Evolutionary conservation across 37 sponge, comb jelly and placozoan genomes (phyloP).

Genomic region (Beroe forskalii): DNA sequence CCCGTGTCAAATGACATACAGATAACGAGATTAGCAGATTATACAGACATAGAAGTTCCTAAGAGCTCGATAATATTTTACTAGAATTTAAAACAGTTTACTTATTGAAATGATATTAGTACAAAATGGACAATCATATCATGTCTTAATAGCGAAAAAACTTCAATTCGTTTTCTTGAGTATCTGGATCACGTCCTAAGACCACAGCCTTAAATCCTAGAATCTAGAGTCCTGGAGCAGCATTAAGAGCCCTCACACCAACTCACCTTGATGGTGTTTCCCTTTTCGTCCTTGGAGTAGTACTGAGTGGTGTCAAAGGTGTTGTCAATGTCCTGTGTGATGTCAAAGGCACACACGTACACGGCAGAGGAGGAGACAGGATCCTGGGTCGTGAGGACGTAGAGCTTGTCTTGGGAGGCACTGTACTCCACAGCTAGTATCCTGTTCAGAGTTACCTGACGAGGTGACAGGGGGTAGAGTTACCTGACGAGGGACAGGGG

Average conservation of each 20-base stretch:
- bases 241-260: background rate
- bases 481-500: background rate
- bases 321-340: background rate
- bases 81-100: too few relatives aligned
- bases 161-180: too few relatives aligned
- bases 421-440: background rate
- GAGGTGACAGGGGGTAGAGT: too few relatives aligned
- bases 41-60: too few relatives aligned
- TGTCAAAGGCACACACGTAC: constrained; percentile 30
- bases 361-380: constrained; percentile 17
- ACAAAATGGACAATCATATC: too few relatives aligned
- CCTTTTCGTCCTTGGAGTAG: background rate
- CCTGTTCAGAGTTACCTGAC: constrained; percentile 20
- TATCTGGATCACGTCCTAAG: too few relatives aligned
- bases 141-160: too few relatives aligned
- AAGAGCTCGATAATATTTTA: too few relatives aligned
- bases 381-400: background rate
- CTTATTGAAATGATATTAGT: too few relatives aligned
- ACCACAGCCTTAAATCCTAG: too few relatives aligned
- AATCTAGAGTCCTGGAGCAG: background rate
- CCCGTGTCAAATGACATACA: too few relatives aligned
- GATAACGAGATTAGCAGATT: too few relatives aligned
- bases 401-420: background rate
- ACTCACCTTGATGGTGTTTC: background rate
- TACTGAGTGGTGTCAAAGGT: constrained; percentile 5